Evolutionary conservation across 2,797 vertebrate species (phyloP).

Genomic region (Rachycentron canadum): DNA sequence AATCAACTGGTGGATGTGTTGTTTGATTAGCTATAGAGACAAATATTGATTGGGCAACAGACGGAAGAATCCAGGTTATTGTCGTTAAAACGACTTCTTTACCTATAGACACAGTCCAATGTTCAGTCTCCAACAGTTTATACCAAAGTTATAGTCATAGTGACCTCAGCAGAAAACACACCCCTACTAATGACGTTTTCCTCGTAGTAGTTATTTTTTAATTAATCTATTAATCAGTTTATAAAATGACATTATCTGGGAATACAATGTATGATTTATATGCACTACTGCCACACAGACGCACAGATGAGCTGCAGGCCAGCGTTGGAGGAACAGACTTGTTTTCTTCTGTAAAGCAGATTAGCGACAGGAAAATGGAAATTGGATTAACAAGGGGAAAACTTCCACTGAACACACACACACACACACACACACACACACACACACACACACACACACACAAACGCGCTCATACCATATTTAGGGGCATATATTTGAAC

Average conservation of each 20-base stretch:
- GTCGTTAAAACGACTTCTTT: too few species aligned
- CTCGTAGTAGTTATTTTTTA: conserved; percentile 2
- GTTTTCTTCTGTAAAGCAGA: conserved; percentile 58
- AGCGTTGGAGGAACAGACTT: conserved; percentile 49
- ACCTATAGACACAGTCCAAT: too few species aligned
- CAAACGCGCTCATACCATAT: background rate
- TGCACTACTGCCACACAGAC: background rate
- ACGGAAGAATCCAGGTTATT: too few species aligned
- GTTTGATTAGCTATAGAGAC: too few species aligned
- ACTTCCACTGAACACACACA: conserved; percentile 12
- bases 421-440: conserved; percentile 21
- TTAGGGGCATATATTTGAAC: too few species aligned
- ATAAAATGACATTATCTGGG: conserved; percentile 23
- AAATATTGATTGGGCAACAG: too few species aligned
- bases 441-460: background rate
- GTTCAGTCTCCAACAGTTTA: too few species aligned
- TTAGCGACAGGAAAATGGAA: conserved; percentile 58
- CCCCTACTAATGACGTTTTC: background rate
- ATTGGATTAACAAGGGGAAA: conserved; percentile 53
- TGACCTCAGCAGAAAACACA: background rate
- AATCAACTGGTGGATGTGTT: too few species aligned
- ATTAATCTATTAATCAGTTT: conserved; percentile 15
- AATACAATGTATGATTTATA: background rate
- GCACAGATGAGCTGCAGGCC: conserved; percentile 36
- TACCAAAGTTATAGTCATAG: too few species aligned